Conservation (phyloP, 1,140 invertebrate species). For the Lycorma delicatula region DNA sequence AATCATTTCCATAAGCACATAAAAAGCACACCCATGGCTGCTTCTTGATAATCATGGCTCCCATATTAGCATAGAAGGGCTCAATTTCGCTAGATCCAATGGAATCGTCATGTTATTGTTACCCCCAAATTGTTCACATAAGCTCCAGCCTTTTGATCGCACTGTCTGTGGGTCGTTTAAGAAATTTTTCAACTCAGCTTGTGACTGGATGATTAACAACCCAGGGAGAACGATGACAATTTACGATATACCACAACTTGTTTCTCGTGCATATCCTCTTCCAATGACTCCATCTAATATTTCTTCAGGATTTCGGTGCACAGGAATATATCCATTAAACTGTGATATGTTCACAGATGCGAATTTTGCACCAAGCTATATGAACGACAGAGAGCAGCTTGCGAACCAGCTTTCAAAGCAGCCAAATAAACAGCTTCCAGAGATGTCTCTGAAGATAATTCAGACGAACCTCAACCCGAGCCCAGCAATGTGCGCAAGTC, state of each 20-base stretch:
- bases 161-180: slow-evolving; percentile 34
- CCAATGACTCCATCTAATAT: slow-evolving; percentile 27
- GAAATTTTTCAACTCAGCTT: slow-evolving; percentile 19
- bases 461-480: too few species aligned
- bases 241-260: slow-evolving; percentile 30
- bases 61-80: slow-evolving; percentile 17
- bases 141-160: slow-evolving; percentile 38
- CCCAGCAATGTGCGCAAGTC: too few species aligned
- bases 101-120: slow-evolving; percentile 27
- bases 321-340: slow-evolving; percentile 36
- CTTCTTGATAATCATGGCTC: slow-evolving; percentile 30
- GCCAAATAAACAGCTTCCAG: too few species aligned
- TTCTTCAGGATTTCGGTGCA: slow-evolving; percentile 25
- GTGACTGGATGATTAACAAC: slow-evolving; percentile 30
- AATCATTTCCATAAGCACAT: slow-evolving; percentile 34
- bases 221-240: slow-evolving; percentile 31
- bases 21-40: slow-evolving; percentile 19
- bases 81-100: slow-evolving; percentile 30
- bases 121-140: slow-evolving; percentile 20
- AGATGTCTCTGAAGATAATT: too few species aligned
- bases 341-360: slow-evolving; percentile 33
- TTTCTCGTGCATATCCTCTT: slow-evolving; percentile 25
- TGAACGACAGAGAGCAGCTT: slow-evolving; percentile 29
- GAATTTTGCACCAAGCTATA: slow-evolving; percentile 33
- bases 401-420: neutral